Base-by-base conservation (phyloP, 2,797 vertebrate genomes). In the Poecile montanus region DNA sequence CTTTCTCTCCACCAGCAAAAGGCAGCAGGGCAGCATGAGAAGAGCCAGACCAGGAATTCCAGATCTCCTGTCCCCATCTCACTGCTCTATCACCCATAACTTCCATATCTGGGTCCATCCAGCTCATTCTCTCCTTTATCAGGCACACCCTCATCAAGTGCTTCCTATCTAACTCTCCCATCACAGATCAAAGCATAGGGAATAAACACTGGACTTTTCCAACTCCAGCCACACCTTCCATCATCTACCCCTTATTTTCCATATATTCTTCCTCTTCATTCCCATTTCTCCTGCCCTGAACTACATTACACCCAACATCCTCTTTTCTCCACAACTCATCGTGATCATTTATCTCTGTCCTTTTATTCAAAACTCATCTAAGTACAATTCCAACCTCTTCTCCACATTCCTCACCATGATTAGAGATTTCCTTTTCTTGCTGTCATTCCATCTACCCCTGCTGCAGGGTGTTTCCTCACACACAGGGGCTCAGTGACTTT, bases 221-320 rank as follows among this genome's bases (percentile, higher is more conserved):
- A n/a, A 32, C 22, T 81, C 47, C 77, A 92, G 81, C 56, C 73
- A 91, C 56, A 45, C 68, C 73, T 95, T 81, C 54, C 58, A 15
- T 8, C 66, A 53, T 8, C 71, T n/a, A 23, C 38, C 38, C n/a
- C n/a, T 84, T 11, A 32, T 16, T 27, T 70, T 38, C 54, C 19
- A 9, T 11, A 29, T 6, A 19, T 16, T 30, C 22, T 51, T 47
- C 23, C 60, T 9, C 48, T 83, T 32, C 16, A 4, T 16, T 47
- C 13, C n/a, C 13, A 6, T 34, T 45, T 68, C 66, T 78, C 29
- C 65, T 75, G 50, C 44, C 47, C 62, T 40, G 15, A 61, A 42
- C 34, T 58, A 57, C 70, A 47, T 34, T 7, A 20, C n/a, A 29
- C 6, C 1, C 1, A 1, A 30, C 50, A 86, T 8, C 9, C 53